Percentiles rank a stretch among this genome's conserved stretches.
Evolutionary conservation across 2,113 vertebrate species (phyloP).

Genomic region (Indicator indicator): DNA sequence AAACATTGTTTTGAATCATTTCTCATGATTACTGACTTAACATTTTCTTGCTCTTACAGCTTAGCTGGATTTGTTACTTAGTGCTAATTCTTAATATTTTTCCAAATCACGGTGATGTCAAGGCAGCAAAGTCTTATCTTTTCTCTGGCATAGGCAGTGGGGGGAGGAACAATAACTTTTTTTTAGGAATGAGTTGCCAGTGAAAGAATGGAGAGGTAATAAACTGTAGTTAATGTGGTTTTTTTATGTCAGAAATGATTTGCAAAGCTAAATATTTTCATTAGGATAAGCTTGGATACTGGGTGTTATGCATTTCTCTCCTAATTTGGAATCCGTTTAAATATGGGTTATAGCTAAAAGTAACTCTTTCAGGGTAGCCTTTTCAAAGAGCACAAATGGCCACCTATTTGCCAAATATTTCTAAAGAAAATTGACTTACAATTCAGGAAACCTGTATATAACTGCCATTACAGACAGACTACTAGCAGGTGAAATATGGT

Average conservation of each 20-base stretch:
- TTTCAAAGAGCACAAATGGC: background rate
- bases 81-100: background rate
- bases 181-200: background rate
- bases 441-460: background rate
- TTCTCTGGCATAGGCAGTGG: background rate
- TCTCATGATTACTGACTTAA: background rate
- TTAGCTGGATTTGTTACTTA: background rate
- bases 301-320: background rate
- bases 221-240: background rate
- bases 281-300: background rate
- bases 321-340: background rate
- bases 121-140: background rate
- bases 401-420: background rate
- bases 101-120: background rate
- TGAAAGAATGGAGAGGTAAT: background rate
- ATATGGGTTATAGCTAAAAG: background rate
- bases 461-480: background rate
- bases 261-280: background rate
- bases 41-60: background rate
- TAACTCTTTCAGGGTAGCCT: background rate
- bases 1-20: background rate
- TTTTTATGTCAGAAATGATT: background rate
- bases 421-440: background rate
- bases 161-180: background rate
- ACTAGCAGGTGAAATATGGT: background rate